Evolutionary conservation across 2,113 vertebrate species (phyloP), one percentile per base, ranked within the genome.

Genomic region (Pardalotus punctatus): DNA sequence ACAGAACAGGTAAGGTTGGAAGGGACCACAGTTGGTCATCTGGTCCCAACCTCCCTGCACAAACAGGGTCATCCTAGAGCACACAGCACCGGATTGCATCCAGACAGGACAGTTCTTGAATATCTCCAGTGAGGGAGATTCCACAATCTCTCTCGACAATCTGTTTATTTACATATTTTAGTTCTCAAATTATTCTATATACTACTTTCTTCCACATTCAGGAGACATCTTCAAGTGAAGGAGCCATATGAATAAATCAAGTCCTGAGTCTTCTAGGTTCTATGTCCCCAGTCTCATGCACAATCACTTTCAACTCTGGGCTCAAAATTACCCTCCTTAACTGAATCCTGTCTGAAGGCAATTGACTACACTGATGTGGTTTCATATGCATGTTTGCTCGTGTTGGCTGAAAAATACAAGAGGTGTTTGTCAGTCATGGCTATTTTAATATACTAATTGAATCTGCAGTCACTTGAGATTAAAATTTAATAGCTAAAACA

Each of bases 201-300:
- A 57, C 54, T 28, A 53, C 18, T 88, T 71, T 71, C 36, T 57
- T 50, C 12, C 38, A 67, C 14, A 16, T 64, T 82, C 28, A 58
- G 15, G 54, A 66, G 45, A 66, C 22, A 61, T 23, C 11, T 65
- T 58, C 6, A 58, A n/a, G 10, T 38, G n/a, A 81, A 28, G 7
- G 8, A 74, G 16, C 3, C 47, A 47, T 11, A 21, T 60, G 40
- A 82, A 67, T 8, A 79, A 79, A 83, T 81, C 4, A 35, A n/a
- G 2, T 11, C 25, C 47, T 42, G 25, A 12, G 20, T 78, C 16
- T 61, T 92, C 54, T 25, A 43, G 3, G 5, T 54, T 71, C 29
- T 18, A 14, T 17, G 2, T 1, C 17, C 21, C 5, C 11, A 56
- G 1, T 7, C 1, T 12, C 19, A 6, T 12, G 3, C 10, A 29